Evolutionary conservation across 2,797 vertebrate species (phyloP), one percentile per base, ranked within the genome.

Genomic region (Odontamblyopus lacepedii): DNA sequence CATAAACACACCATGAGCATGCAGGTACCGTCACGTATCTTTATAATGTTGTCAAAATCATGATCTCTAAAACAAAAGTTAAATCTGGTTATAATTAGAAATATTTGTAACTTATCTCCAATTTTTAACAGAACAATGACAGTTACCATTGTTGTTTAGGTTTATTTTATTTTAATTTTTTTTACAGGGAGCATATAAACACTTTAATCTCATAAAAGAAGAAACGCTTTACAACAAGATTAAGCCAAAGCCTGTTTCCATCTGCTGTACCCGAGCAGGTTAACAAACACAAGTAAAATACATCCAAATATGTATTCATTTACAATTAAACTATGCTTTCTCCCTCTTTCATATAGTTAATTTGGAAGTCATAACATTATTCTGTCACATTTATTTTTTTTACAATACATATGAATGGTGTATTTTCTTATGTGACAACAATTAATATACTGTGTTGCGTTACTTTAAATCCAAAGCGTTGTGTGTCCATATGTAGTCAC

Each of bases 401-500:
- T 35, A 35, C 60, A 11, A 5, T 38, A 9, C 35, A 38, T 16
- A 32, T 32, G 59, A 4, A 30, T 16, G 16, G 29, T 6, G 16
- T 29, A 30, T 61, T 48, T 48, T 13, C 44, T 48, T 32, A 30
- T 61, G 15, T 61, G 59, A 32, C 29, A 30, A 18, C 15, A 19
- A 18, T 30, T 60, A 18, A 60, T 60, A 60, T 61, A 57, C 11
- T 57, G 8, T 57, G 29, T 61, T 30, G 59, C 29, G 3, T 29
- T 16, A 61, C 15, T 61, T 18, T 61, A 61, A 61, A 41, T 78
- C 76, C 63, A 23, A 32, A 71, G 74, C 53, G 71, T 38, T 66
- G 55, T 76, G 67, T 72, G 69, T 75, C 73, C 56, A 73, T 74
- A 76, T 60, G 32, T 57, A 56, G 72, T 83, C 71, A 79, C 78